Base-by-base conservation (phyloP, 1,140 invertebrate genomes). In the Bombus balteatus region DNA sequence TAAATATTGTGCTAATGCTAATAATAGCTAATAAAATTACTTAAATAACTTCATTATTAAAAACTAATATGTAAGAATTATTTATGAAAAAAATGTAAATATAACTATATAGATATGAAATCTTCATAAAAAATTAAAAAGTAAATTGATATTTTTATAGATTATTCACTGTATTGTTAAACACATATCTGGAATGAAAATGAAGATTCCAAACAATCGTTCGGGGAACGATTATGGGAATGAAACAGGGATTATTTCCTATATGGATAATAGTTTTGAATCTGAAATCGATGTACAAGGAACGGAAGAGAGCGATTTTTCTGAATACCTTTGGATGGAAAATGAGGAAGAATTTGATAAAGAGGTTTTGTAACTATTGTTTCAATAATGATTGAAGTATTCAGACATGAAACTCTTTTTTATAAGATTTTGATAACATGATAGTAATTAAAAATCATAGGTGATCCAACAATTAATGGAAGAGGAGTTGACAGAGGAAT, bases 301-400 rank as follows among this genome's bases (percentile, higher is more conserved):
- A n/a, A 94, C 95, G 37, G 94, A 95, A 65, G 96, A 97, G 89
- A 97, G 96, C 75, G 97, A 98, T 94, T 98, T 98, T 94, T 97
- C 97, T 0, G 98, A 98, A 90, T 98, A 98, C 90, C 96, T 98
- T 96, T 98, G 98, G 98, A 98, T 98, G 98, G 98, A 98, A 93
- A 97, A 98, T 92, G 97, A 98, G 93, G 98, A 98, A 91, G 98
- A 98, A 92, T 98, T 98, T 93, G 98, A 98, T 92, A 97, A 97
- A 93, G 97, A 98, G 96, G 98, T 98, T 94, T 92, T 34, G 39
- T 41, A 37, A 6, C 2, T 18, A 13, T 34, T 57, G 32, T 65
- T 39, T 43, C 62, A 4, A 5, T 28, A 6, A 43, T 47, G 5
- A 34, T 18, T 37, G 4, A 18, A 39, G 0, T 22, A 43, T 41